A percentile compares a stretch with the other conserved stretches of the same genome.
Conservation (phyloP, 1,140 invertebrate genomes). For the Matsumurasca onukii region DNA sequence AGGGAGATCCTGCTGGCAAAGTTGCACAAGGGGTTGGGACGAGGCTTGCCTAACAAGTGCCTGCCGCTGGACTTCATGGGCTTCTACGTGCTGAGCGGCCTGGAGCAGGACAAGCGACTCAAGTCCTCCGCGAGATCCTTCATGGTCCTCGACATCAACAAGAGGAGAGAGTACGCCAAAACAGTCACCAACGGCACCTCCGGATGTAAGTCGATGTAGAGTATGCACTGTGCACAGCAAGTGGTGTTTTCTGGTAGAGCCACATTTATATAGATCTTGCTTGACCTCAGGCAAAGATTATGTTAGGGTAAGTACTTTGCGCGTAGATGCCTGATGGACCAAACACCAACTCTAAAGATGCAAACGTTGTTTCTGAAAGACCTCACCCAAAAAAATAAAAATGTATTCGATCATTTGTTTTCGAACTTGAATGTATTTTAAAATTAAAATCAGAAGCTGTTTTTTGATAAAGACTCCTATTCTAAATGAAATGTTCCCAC, state of each 20-base stretch:
- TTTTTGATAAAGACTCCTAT: no score
- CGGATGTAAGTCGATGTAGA: slow-evolving; percentile 46
- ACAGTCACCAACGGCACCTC: slow-evolving; percentile 62
- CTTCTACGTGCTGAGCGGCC: slow-evolving; percentile 56
- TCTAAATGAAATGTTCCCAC: no score
- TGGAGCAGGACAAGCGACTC: slow-evolving; percentile 78
- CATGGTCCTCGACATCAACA: slow-evolving; percentile 84
- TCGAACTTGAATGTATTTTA: no score
- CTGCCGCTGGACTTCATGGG: slow-evolving; percentile 97
- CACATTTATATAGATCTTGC: no score
- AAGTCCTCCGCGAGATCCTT: slow-evolving; percentile 68
- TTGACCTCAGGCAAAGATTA: no score
- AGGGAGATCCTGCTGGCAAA: slow-evolving; percentile 87
- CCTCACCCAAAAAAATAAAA: no score
- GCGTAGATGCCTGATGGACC: no score
- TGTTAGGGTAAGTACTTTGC: no score
- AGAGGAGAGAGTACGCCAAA: slow-evolving; percentile 89
- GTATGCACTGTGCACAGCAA: neutral
- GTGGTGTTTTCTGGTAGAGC: neutral
- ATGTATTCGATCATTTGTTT: no score
- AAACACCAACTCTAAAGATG: no score
- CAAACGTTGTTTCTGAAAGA: no score
- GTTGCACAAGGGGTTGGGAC: slow-evolving; percentile 83
- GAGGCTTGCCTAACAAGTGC: slow-evolving; percentile 83
- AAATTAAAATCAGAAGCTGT: no score